Base-by-base conservation (phyloP, 2,888 invertebrate species). In the Adelphocoris suturalis region DNA sequence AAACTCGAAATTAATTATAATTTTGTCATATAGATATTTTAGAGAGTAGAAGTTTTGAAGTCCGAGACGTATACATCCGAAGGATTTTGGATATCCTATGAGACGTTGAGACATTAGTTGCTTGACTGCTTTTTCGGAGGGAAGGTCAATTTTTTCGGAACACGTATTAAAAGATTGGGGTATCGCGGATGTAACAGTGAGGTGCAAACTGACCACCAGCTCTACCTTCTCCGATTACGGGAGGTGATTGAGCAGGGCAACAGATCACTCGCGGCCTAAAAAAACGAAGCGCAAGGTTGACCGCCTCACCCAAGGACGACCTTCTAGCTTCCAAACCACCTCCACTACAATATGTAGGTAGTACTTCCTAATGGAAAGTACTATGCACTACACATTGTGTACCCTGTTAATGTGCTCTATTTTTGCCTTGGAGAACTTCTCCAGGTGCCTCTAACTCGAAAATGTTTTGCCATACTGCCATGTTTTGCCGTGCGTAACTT, bases 201-300 rank as follows among this genome's bases (percentile, higher is more conserved):
- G 23, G 68, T 68, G 78, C 37, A 7, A 78, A 78, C 78, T 78
- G 78, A 78, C 78, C 78, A 78, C 78, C 2, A 78, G 46, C 78
- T 14, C 37, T 46, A 78, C 78, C 78, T 78, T 78, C 78, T 4
- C 46, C n/a, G 78, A 78, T 78, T 47, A 46, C 37, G 46, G n/a
- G 16, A 46, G 78, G 78, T 78, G 78, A 78, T 46, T 47, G 78
- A 78, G 78, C 46, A 37, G 78, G 75, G 78, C 28, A 16, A 28
- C 3, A 78, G 46, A 37, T 46, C 78, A 78, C 16, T 78, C 14
- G 78, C 37, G 46, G 78, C 78, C 78, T 78, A 78, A 78, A 78
- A n/a, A n/a, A 78, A 78, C 37, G 78, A 78, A 78, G 46, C 47
- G 78, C 78, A 78, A 78, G 78, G 78, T 78, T 46, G n/a, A 78